These are phyloP conservation scores for Enteromius afrohamiltoni DNA, from an alignment of 2,797 vertebrate species.

Conservation along the genomic window DNA sequence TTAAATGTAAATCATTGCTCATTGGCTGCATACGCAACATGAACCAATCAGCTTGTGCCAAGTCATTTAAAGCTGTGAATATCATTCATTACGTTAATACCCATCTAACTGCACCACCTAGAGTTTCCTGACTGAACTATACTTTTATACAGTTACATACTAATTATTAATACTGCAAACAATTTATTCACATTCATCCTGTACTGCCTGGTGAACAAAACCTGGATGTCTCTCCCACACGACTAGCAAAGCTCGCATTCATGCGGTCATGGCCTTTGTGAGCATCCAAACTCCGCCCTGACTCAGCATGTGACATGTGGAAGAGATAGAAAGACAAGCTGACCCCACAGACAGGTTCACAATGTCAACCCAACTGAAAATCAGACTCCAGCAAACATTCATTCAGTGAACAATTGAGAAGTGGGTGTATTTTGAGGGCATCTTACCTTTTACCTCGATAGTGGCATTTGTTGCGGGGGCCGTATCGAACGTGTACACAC, in stretches of 20 bases:
- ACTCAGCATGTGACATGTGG: constrained; percentile 29
- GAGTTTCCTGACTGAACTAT: background rate
- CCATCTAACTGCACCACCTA: no score
- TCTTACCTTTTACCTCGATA: constrained; percentile 94
- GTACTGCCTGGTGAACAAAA: background rate
- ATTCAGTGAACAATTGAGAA: background rate
- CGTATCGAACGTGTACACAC: constrained; percentile 85
- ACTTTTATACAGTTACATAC: background rate
- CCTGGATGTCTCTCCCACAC: background rate
- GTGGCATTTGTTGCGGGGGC: constrained; percentile 87
- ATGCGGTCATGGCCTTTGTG: constrained; percentile 23
- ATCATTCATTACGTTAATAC: no score
- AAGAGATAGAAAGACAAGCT: constrained; percentile 16
- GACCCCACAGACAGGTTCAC: constrained; percentile 10
- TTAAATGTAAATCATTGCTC: no score
- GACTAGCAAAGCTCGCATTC: constrained; percentile 1
- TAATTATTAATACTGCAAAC: background rate
- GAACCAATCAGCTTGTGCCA: background rate
- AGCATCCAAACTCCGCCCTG: constrained; percentile 16
- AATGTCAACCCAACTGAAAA: constrained; percentile 16
- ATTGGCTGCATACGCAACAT: background rate
- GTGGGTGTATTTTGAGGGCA: background rate
- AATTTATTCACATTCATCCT: background rate
- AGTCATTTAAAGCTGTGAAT: background rate
- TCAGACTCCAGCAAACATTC: background rate